Conservation (phyloP, 64 coral and sea anemone species). For the Acropora tenuis region DNA sequence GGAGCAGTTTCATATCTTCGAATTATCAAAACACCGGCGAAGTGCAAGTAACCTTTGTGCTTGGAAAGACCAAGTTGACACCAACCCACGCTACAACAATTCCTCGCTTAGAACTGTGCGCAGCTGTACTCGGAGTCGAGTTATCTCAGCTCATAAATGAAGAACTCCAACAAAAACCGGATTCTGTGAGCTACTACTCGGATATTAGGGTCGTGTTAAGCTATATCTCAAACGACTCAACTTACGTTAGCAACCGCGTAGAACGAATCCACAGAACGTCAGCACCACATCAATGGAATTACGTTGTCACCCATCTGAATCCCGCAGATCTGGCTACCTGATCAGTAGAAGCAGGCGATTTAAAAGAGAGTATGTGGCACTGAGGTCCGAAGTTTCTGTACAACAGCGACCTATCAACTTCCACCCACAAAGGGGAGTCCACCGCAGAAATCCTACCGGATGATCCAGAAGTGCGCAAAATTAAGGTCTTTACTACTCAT, state of each 20-base stretch:
- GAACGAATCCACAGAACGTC: constrained; percentile 33
- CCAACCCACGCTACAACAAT: not conserved
- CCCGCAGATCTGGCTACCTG: constrained; percentile 39
- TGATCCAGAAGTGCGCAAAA: constrained; percentile 26
- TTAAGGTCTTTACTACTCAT: constrained; percentile 1
- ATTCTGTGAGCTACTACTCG: not conserved
- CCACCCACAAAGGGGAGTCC: not conserved
- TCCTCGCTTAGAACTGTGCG: constrained; percentile 6
- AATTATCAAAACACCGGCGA: not conserved
- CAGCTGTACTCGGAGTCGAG: constrained; percentile 9
- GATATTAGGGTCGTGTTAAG: not conserved
- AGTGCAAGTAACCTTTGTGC: constrained; percentile 9
- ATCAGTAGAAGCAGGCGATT: constrained; percentile 9
- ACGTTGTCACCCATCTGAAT: constrained; percentile 38
- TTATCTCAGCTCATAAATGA: not conserved
- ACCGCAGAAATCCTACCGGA: not conserved
- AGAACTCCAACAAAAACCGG: not conserved
- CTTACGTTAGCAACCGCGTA: constrained; percentile 6
- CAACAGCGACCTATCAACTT: not conserved
- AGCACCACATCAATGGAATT: constrained; percentile 47
- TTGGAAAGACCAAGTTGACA: not conserved
- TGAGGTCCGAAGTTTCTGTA: constrained; percentile 33
- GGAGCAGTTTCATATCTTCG: not conserved
- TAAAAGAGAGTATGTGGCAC: constrained; percentile 48
- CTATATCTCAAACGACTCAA: not conserved